Evolutionary conservation across 2,888 invertebrate species (phyloP), one percentile per base, ranked within the genome.

Genomic region (Anticlea derivata): DNA sequence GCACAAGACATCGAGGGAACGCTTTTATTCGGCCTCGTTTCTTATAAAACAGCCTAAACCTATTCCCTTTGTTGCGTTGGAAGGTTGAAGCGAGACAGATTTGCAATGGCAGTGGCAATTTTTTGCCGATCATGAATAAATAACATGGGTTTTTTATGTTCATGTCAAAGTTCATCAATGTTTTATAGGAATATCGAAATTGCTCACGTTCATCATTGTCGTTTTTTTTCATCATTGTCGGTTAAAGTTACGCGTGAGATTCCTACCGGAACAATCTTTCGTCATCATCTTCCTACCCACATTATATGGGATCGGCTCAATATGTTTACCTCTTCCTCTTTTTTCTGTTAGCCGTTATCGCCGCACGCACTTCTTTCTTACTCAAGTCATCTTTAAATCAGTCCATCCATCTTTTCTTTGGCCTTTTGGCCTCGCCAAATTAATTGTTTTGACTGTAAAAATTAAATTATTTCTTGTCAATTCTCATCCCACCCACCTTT

Each of bases 91-190:
- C 66, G 76, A 77, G 75, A 81, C 80, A 68, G 69, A 80, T 84
- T 83, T 71, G 83, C 80, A 70, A 80, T 75, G 74, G 74, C 68
- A 66, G 61, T 64, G 48, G 63, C 61, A 66, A 64, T 67, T 76
- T 77, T 76, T 68, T 67, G 65, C 39, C 43, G 50, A 58, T 57
- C 60, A 69, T 76, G 74, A 78, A 72, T 74, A 74, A 54, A 63
- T 68, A 61, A 72, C 69, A 73, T 67, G 81, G 78, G 78, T 76
- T 68, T 68, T 66, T 76, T 4, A 71, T 75, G 66, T 77, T 63
- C 60, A 64, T 86, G 86, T 86, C 84, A 84, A 80, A 83, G 86
- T 83, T 86, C 84, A 82, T 82, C 74, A 73, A 68, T 60, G 58
- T 54, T 59, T 63, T 66, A 70, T 68, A 43, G 17, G 51, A 33